These are phyloP conservation scores for Dasypus novemcinctus DNA, from an alignment of 2,113 vertebrate species.

Conservation along the genomic window DNA sequence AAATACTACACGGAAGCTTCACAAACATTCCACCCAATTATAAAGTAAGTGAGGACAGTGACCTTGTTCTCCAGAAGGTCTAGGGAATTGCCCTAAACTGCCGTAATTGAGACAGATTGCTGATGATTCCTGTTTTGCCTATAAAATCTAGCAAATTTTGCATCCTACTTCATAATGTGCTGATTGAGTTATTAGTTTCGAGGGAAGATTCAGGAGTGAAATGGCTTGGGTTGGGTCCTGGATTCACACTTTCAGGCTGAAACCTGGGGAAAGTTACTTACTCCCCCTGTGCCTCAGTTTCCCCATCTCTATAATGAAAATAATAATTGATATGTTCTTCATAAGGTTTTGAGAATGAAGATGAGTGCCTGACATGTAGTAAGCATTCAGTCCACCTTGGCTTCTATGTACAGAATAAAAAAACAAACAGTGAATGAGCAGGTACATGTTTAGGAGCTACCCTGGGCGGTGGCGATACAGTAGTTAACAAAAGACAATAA, in stretches of 20 bases:
- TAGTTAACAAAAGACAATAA: not conserved
- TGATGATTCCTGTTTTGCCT: not conserved
- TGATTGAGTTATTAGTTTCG: not conserved
- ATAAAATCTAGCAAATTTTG: not conserved
- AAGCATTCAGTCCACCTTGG: not conserved
- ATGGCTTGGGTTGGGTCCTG: not conserved
- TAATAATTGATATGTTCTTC: not conserved
- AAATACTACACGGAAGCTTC: not conserved
- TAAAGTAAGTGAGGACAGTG: not conserved
- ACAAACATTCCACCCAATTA: not conserved
- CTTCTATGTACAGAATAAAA: not conserved
- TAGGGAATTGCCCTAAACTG: not conserved
- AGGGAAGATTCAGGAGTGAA: not conserved
- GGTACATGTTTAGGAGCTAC: not conserved
- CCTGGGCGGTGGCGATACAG: not conserved
- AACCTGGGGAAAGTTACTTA: not conserved
- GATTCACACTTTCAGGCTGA: not conserved
- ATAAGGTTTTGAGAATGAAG: not conserved
- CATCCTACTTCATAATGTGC: not conserved
- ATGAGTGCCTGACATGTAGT: not conserved
- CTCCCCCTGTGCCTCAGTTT: not conserved
- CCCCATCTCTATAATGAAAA: not conserved
- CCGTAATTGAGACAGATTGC: not conserved
- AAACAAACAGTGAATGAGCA: not conserved
- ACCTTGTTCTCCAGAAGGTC: not conserved